Evolutionary conservation across 64 coral and sea anemone genomes (phyloP).

Genomic region (Pachyseris speciosa): DNA sequence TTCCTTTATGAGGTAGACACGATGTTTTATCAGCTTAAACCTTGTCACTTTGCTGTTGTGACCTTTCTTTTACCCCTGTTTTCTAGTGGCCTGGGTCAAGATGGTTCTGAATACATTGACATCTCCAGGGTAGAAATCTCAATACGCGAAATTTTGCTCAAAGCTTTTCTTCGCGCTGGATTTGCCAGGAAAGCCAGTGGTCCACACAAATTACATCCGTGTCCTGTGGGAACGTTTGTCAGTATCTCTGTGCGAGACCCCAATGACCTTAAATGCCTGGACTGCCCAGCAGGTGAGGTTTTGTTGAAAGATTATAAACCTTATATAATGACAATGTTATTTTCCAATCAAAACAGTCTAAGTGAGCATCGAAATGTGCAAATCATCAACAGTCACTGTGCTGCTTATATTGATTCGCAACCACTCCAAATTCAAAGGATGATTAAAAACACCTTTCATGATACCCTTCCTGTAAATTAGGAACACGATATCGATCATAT

Average conservation of each 20-base stretch:
- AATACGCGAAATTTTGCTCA: not conserved
- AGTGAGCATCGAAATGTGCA: too few relatives aligned
- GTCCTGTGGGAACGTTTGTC: not conserved
- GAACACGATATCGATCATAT: too few relatives aligned
- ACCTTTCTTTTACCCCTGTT: not conserved
- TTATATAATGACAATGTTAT: too few relatives aligned
- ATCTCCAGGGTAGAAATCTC: not conserved
- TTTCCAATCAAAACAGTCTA: too few relatives aligned
- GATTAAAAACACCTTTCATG: too few relatives aligned
- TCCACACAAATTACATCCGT: not conserved
- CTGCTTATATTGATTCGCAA: too few relatives aligned
- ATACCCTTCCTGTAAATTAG: too few relatives aligned
- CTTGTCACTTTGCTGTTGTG: too few relatives aligned
- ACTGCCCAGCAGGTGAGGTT: not conserved
- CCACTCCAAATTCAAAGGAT: too few relatives aligned
- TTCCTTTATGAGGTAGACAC: not conserved
- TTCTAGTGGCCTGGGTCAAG: not conserved
- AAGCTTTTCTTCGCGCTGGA: not conserved
- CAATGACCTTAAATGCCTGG: not conserved
- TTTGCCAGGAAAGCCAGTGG: not conserved
- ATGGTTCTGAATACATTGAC: not conserved
- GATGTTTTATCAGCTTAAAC: not conserved
- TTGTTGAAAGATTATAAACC: too few relatives aligned
- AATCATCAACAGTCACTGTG: too few relatives aligned
- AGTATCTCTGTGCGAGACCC: not conserved